Conservation (phyloP, 2,797 vertebrate genomes). For the Presbytis comata region DNA sequence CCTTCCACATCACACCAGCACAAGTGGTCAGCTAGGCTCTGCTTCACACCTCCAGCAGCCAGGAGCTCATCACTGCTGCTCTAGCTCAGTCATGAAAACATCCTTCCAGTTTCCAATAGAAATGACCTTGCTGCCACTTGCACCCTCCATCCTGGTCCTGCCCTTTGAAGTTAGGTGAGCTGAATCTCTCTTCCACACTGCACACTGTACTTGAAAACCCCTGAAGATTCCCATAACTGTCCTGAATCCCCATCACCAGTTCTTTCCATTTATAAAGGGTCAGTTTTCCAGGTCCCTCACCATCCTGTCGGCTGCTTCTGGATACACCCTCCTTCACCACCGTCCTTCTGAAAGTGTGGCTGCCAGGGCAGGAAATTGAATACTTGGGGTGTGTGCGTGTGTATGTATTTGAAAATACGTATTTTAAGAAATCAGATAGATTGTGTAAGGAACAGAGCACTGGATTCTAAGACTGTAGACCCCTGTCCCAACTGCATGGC, state of each 20-base stretch:
- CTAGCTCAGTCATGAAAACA: background rate
- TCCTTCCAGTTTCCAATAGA: background rate
- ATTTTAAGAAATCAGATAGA: slow-evolving; percentile 4
- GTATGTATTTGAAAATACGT: background rate
- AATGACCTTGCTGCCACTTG: background rate
- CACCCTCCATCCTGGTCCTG: background rate
- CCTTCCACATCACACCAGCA: no score
- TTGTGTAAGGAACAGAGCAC: background rate
- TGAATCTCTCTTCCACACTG: background rate
- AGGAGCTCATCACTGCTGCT: background rate
- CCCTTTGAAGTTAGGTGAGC: background rate
- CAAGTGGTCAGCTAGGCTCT: background rate
- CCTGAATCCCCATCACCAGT: background rate
- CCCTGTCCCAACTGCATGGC: background rate
- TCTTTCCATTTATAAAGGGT: background rate
- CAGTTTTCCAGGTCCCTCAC: no score
- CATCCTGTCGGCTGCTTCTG: background rate
- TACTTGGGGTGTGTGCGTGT: background rate
- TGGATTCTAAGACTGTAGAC: background rate
- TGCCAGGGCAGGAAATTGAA: background rate
- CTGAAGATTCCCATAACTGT: background rate
- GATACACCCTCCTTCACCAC: background rate
- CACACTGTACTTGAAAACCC: background rate
- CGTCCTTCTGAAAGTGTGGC: background rate
- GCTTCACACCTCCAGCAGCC: background rate